Conservation (phyloP, 2,888 invertebrate species). For the Timema podura region DNA sequence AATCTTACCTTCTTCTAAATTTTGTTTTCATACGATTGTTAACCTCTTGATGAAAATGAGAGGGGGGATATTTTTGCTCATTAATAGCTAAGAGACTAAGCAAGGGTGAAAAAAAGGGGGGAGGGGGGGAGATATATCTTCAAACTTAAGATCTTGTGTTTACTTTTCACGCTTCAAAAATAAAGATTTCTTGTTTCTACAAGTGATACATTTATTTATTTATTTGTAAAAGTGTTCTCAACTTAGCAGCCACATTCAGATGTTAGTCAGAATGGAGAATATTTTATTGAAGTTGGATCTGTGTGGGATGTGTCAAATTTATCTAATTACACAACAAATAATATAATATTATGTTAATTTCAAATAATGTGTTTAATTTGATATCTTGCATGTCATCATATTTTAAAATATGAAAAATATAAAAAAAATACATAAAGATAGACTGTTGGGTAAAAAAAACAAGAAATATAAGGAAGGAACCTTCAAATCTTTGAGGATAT, state of each 20-base stretch:
- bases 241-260: slow-evolving; percentile 8
- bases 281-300: background rate
- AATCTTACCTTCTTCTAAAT: too few relatives aligned
- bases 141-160: background rate
- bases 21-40: too few relatives aligned
- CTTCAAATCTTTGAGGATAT: too few relatives aligned
- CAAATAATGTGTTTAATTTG: too few relatives aligned
- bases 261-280: slow-evolving; percentile 9
- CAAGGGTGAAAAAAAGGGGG: background rate
- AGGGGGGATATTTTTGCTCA: background rate
- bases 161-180: background rate
- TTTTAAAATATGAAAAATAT: too few relatives aligned
- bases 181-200: background rate
- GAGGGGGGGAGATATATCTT: background rate
- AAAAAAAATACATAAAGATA: too few relatives aligned
- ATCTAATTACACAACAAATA: background rate
- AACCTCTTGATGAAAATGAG: background rate
- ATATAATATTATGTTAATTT: too few relatives aligned
- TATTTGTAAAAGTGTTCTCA: background rate
- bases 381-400: too few relatives aligned
- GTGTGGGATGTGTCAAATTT: background rate
- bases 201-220: background rate
- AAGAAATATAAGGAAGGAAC: too few relatives aligned
- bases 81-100: background rate
- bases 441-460: too few relatives aligned